Evolutionary conservation across 2,888 invertebrate species (phyloP).

Genomic region (Bombylius discolor): DNA sequence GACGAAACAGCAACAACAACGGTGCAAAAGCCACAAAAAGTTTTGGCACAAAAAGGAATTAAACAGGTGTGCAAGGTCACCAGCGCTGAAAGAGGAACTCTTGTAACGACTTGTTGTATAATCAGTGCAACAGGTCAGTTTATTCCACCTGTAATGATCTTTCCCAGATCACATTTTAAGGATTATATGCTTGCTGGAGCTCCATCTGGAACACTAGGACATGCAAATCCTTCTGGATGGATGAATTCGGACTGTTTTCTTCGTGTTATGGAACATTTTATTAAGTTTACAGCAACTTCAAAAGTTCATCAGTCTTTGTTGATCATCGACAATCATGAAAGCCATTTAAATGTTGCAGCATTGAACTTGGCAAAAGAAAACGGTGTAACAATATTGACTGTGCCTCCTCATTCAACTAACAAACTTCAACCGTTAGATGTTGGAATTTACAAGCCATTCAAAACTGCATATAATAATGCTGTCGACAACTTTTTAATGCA

Average conservation of each 20-base stretch:
- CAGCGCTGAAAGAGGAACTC: slow-evolving; percentile 21
- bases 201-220: slow-evolving; percentile 27
- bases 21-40: slow-evolving; percentile 24
- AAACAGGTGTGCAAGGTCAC: slow-evolving; percentile 21
- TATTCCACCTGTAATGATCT: slow-evolving; percentile 18
- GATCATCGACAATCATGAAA: slow-evolving; percentile 25
- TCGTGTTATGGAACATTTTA: slow-evolving; percentile 26
- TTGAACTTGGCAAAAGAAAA: slow-evolving; percentile 19
- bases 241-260: slow-evolving; percentile 27
- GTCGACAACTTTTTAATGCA: background rate
- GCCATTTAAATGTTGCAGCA: slow-evolving; percentile 14
- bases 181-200: slow-evolving; percentile 23
- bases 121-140: slow-evolving; percentile 15
- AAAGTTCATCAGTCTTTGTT: slow-evolving; percentile 22
- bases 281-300: slow-evolving; percentile 17
- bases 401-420: slow-evolving; percentile 31
- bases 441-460: background rate
- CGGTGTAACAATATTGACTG: slow-evolving; percentile 28
- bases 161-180: slow-evolving; percentile 13
- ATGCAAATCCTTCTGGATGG: slow-evolving; percentile 26
- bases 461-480: background rate
- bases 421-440: slow-evolving; percentile 12
- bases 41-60: slow-evolving; percentile 22
- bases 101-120: slow-evolving; percentile 18
- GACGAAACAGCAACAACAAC: slow-evolving; percentile 27